Percentiles rank a stretch among this genome's conserved stretches.
phyloP scores from a whole-genome alignment of 2,797 vertebrate genomes.

The Megaceryle alcyon region DNA sequence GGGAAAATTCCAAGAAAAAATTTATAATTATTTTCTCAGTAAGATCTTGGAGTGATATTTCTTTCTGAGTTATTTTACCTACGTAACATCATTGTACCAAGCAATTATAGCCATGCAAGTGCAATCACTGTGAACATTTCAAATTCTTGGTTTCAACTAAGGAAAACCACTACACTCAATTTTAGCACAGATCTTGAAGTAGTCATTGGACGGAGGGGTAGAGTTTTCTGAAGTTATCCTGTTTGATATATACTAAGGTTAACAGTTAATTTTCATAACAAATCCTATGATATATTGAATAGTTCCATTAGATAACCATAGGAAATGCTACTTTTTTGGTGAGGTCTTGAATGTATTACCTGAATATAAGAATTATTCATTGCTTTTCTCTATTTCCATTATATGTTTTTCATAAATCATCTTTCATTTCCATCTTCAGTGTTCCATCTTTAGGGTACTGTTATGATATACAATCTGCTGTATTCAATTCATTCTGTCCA shows the following conservation, averaged over 20 bases:
- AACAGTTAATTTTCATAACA: background rate
- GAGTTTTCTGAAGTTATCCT: background rate
- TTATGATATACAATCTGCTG: background rate
- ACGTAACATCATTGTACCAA: background rate
- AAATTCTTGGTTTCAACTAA: background rate
- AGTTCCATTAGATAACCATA: background rate
- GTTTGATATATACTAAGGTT: background rate
- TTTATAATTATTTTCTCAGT: background rate
- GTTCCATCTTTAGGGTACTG: background rate
- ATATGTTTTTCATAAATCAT: background rate
- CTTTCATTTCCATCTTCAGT: background rate
- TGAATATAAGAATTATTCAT: background rate
- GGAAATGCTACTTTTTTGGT: background rate
- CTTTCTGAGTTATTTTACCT: background rate
- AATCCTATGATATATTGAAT: background rate
- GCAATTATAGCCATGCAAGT: background rate
- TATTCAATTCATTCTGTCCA: background rate
- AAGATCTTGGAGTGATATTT: background rate
- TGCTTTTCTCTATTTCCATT: background rate
- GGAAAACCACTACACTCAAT: background rate
- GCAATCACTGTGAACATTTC: background rate
- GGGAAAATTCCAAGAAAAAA: background rate
- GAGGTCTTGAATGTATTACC: background rate
- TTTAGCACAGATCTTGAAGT: background rate
- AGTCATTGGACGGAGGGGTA: background rate